These are phyloP conservation scores for Ceratotherium simum DNA, from an alignment of 2,113 vertebrate species.

Conservation along the genomic window DNA sequence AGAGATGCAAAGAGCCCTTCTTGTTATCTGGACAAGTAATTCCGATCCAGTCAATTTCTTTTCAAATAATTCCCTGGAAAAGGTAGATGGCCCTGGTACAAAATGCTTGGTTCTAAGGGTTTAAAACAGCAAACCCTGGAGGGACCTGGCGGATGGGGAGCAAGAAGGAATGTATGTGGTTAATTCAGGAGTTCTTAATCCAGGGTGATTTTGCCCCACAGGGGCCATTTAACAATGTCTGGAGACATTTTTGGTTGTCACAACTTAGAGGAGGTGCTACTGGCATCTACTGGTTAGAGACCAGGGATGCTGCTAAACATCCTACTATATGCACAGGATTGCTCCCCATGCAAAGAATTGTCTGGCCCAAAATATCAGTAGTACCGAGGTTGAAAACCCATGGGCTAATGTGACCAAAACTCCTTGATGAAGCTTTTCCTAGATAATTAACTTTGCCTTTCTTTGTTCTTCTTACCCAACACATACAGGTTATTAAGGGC, in stretches of 20 bases:
- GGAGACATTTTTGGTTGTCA: slow-evolving; percentile 37
- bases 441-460: slow-evolving; percentile 72
- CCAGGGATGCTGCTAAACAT: neutral
- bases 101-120: slow-evolving; percentile 34
- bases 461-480: slow-evolving; percentile 72
- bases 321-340: neutral
- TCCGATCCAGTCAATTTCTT: slow-evolving; percentile 39
- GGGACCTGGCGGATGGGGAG: neutral
- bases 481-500: slow-evolving; percentile 69
- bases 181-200: slow-evolving; percentile 33
- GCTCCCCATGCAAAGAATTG: neutral
- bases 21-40: slow-evolving; percentile 9
- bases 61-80: slow-evolving; percentile 49
- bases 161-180: neutral
- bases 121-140: slow-evolving; percentile 34
- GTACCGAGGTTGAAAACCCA: slow-evolving; percentile 29
- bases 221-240: slow-evolving; percentile 37
- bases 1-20: slow-evolving; percentile 36
- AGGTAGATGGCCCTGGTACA: neutral
- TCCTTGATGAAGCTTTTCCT: slow-evolving; percentile 71
- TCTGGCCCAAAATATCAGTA: neutral
- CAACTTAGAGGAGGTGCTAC: neutral
- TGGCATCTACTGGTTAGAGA: slow-evolving; percentile 2
- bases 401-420: slow-evolving; percentile 51
- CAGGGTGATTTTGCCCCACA: neutral